Evolutionary conservation across 1,140 invertebrate genomes (phyloP).

Genomic region (Neotoxoptera formosana): DNA sequence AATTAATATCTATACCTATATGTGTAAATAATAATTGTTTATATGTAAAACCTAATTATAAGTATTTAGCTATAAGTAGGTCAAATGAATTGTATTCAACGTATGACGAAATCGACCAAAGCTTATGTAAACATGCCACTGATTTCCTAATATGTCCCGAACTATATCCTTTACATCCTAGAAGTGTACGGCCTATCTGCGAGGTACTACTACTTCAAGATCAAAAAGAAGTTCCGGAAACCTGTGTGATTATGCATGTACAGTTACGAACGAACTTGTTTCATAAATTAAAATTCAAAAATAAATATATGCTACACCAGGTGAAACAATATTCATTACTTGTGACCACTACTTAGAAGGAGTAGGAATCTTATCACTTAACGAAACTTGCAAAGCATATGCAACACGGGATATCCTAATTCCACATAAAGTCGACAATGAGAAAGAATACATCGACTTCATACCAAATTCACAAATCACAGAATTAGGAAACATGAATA

Average conservation of each 20-base stretch:
- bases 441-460: neutral
- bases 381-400: neutral
- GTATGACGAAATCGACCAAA: neutral
- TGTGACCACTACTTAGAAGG: neutral
- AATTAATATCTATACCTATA: too few species aligned
- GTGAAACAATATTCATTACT: neutral
- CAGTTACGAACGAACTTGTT: neutral
- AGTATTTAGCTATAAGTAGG: neutral
- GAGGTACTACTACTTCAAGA: neutral
- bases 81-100: neutral
- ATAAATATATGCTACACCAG: neutral
- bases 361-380: neutral
- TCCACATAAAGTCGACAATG: accelerated
- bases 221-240: neutral
- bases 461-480: neutral
- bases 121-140: neutral
- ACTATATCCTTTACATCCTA: neutral
- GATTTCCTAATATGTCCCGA: neutral
- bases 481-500: neutral
- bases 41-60: too few species aligned
- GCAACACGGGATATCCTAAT: neutral
- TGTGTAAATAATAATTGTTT: too few species aligned
- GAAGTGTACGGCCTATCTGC: neutral
- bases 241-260: neutral
- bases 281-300: neutral